Evolutionary conservation across 2,888 invertebrate species (phyloP).

Genomic region (Rhyacophila evoluta): DNA sequence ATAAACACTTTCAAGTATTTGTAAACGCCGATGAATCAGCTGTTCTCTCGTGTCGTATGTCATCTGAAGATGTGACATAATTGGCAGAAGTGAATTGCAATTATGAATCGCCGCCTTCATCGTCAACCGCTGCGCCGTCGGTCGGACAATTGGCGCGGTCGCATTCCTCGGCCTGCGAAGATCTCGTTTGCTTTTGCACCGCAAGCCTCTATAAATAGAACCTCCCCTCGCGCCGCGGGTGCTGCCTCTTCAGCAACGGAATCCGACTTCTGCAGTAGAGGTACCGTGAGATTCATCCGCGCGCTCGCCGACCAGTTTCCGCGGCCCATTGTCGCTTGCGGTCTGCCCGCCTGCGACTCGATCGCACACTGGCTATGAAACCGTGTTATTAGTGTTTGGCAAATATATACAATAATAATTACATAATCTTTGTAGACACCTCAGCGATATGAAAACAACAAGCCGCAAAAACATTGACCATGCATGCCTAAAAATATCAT

Average conservation of each 20-base stretch:
- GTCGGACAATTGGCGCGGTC: slow-evolving; percentile 16
- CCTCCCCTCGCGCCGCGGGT: slow-evolving; percentile 35
- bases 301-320: slow-evolving; percentile 9
- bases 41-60: too few species aligned
- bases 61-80: too few species aligned
- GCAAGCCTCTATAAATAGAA: slow-evolving; percentile 22
- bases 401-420: background rate
- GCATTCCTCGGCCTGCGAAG: background rate
- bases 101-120: background rate
- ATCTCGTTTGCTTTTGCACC: slow-evolving; percentile 19
- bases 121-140: background rate
- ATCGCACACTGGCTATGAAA: background rate
- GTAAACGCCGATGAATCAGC: too few species aligned
- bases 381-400: background rate
- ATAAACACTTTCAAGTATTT: too few species aligned
- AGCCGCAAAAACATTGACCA: background rate
- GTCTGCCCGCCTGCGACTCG: background rate
- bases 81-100: too few species aligned
- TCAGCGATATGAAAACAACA: background rate
- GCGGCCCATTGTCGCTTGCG: slow-evolving; percentile 20
- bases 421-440: background rate
- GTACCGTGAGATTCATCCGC: slow-evolving; percentile 34
- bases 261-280: background rate
- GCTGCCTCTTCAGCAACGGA: background rate
- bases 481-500: too few species aligned